A percentile compares a stretch with the other conserved stretches of the same genome.
Evolutionary conservation across 2,113 vertebrate genomes (phyloP).

Genomic region (Formicarius rufipectus): DNA sequence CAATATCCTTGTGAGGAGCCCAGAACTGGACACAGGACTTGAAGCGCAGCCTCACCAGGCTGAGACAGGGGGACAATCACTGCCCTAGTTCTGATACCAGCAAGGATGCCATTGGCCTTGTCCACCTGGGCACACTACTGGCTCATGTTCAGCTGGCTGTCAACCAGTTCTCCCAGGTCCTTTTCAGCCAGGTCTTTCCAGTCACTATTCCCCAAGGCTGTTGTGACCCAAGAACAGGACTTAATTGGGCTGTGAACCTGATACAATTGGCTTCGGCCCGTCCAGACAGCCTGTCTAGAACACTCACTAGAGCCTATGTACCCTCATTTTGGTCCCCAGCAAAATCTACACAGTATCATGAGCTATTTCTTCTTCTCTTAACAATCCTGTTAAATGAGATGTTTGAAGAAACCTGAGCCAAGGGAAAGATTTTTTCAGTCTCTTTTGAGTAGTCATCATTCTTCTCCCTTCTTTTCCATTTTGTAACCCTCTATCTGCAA

Average conservation of each 20-base stretch:
- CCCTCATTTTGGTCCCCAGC: neutral
- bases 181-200: neutral
- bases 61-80: neutral
- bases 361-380: neutral
- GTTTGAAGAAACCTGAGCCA: neutral
- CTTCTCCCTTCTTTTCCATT: neutral
- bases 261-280: neutral
- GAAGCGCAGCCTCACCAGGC: neutral
- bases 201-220: neutral
- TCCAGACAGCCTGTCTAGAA: neutral
- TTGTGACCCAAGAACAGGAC: neutral
- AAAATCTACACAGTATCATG: neutral
- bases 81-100: neutral
- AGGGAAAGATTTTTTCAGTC: neutral
- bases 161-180: too few relatives aligned
- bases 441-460: neutral
- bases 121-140: neutral
- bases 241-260: neutral
- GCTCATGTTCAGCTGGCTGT: neutral
- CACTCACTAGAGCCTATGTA: accelerated
- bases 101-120: neutral
- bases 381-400: neutral
- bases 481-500: neutral
- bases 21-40: neutral
- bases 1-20: neutral